Percentiles rank a stretch among this genome's conserved stretches.
These are phyloP conservation scores for Meiosimyza decipiens DNA, from an alignment of 2,888 invertebrate genomes.

Conservation along the genomic window DNA sequence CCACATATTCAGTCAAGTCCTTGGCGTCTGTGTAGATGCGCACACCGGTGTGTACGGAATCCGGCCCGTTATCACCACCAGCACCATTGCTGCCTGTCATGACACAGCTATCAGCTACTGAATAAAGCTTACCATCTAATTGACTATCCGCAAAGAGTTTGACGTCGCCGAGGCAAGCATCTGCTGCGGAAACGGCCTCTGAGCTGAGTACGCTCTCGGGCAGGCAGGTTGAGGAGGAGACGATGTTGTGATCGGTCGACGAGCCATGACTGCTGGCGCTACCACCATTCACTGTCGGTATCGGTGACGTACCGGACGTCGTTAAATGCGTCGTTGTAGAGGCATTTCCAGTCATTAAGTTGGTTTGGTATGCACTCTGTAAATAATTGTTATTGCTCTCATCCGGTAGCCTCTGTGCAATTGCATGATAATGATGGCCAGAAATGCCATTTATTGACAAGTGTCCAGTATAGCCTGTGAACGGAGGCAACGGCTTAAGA, in stretches of 20 bases:
- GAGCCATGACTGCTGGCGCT: constrained; percentile 53
- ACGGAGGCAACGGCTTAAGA: constrained; percentile 86
- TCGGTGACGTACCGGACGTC: constrained; percentile 49
- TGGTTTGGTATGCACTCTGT: constrained; percentile 70
- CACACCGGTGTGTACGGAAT: constrained; percentile 69
- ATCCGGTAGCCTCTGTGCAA: constrained; percentile 80
- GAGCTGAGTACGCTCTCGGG: constrained; percentile 71
- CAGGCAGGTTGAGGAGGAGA: constrained; percentile 79
- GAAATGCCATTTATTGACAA: constrained; percentile 89
- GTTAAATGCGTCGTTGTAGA: constrained; percentile 47
- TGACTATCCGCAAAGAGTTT: constrained; percentile 72
- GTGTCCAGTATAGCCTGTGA: constrained; percentile 87
- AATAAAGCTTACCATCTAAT: constrained; percentile 69
- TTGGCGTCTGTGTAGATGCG: constrained; percentile 65
- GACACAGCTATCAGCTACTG: constrained; percentile 68
- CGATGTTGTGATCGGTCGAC: constrained; percentile 76
- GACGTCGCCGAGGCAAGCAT: constrained; percentile 71
- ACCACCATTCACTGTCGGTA: constrained; percentile 38
- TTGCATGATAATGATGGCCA: constrained; percentile 88
- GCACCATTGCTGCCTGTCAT: constrained; percentile 55
- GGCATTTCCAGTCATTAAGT: constrained; percentile 34
- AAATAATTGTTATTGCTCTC: constrained; percentile 80
- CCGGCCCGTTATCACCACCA: constrained; percentile 68
- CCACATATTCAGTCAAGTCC: constrained; percentile 67
- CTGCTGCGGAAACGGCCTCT: constrained; percentile 56